Evolutionary conservation across 2,797 vertebrate genomes (phyloP).

Genomic region (Caiman crocodilus): DNA sequence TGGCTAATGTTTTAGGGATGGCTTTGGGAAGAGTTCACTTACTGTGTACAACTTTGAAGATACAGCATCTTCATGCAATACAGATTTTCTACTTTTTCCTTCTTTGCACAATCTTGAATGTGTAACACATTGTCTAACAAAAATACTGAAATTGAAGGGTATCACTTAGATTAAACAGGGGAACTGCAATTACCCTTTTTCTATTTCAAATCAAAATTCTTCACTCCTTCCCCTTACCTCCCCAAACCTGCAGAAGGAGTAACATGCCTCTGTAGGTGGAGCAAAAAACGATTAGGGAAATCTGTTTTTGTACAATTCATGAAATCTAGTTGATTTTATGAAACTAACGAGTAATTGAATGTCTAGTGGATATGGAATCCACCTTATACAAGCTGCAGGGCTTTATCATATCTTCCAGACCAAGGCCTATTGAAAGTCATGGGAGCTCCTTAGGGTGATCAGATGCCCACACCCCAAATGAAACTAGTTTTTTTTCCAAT

Average conservation of each 20-base stretch:
- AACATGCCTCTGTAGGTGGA: not conserved
- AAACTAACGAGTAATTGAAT: no score
- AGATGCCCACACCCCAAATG: no score
- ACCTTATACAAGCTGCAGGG: no score
- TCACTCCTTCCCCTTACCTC: not conserved
- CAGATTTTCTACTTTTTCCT: not conserved
- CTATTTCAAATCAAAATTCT: not conserved
- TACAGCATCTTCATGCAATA: constrained; percentile 47
- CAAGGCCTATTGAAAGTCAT: no score
- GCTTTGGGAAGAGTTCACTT: constrained; percentile 55
- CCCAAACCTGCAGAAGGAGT: not conserved
- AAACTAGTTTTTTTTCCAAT: no score
- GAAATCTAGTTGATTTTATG: no score
- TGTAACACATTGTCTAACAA: constrained; percentile 47
- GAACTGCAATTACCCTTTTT: not conserved
- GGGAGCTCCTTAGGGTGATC: no score
- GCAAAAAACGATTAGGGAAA: not conserved
- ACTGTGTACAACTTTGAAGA: constrained; percentile 60
- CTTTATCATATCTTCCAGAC: no score
- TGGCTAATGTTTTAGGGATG: constrained; percentile 39
- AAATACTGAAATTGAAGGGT: constrained; percentile 12
- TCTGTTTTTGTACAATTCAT: no score
- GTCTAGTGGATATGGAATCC: no score
- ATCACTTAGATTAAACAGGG: not conserved
- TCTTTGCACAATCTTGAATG: constrained; percentile 37